Base-by-base conservation (phyloP, 2,888 invertebrate genomes). In the Standfussiana lucernea region DNA sequence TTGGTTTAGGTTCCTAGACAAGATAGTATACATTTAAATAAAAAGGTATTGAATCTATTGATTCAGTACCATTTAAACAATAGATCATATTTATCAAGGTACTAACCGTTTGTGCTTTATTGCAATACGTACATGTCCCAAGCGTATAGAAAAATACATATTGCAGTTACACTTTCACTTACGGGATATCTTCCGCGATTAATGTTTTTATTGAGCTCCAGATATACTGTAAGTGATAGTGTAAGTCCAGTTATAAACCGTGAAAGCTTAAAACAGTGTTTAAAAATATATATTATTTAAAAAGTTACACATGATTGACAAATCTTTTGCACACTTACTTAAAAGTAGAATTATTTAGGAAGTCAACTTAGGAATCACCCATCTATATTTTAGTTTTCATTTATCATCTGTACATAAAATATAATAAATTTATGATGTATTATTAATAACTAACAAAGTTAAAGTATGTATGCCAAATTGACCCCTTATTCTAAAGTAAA, bases 1-100 rank as follows among this genome's bases (percentile, higher is more conserved):
- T 80, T 67, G 71, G 50, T 64, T 59, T 68, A 64, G 64, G 85
- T 78, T 83, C 73, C 70, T 74, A 71, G 64, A 50, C 28, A 42
- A 61, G 28, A 79, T 64, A 50, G 21, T 59, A 68, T 45, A 65
- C 42, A 64, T 50, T 32, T 40, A 28, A 66, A 79, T 35, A 62
- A 32, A 59, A 70, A 24, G 35, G n/a, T 69, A 28, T 65, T n/a
- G 24, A n/a, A 50, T 10, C 0, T 53, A n/a, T n/a, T 42, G 18
- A 32, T 59, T 59, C 59, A n/a, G 32, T 32, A 59, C 18, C 18
- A 28, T 56, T 59, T 61, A 59, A 28, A 45, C 24, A 11, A n/a
- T 35, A 28, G 28, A 77, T 42, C 2, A 32, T n/a, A n/a, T 40
- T 61, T 76, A 10, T 21, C 21, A 59, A 10, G 3, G 3, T 59